Evolutionary conservation across 2,888 invertebrate genomes (phyloP), one percentile per base, ranked within the genome.

Genomic region (Macaria liturata): DNA sequence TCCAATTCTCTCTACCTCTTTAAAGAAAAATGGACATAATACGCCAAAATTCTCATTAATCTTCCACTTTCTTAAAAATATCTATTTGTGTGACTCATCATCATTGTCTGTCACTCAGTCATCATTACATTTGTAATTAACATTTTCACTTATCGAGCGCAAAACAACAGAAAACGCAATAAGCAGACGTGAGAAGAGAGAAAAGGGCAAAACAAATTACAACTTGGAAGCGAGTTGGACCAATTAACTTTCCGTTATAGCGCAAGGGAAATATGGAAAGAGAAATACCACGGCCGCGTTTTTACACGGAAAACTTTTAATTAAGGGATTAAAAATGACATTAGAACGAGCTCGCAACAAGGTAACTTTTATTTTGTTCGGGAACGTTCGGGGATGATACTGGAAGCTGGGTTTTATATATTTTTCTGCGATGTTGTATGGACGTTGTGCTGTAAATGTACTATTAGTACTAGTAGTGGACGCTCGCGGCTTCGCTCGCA

Each of bases 281-380:
- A 84, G 86, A 84, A 88, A 87, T 87, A 87, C 82, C 73, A 78
- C 78, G 80, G 83, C 74, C 71, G 75, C 83, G 83, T 87, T 78
- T 84, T 86, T 86, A 80, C 80, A 78, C 75, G 68, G 80, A 64
- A 71, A 91, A 91, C 86, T 91, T 91, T 91, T 91, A 91, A 91
- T 90, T 90, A 91, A 88, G 86, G 90, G 87, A 88, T 90, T 88
- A 90, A 90, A 91, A 89, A 88, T 90, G 90, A 88, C 88, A 91
- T 89, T 87, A 88, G 78, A 87, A 78, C 75, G 81, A 86, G 88
- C 82, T 87, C 70, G 83, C 74, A 83, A 84, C 84, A 86, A 82
- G 81, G 83, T 83, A 83, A 84, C 81, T 85, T 86, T 81, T 65
- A 76, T 76, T 82, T 88, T 87, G 84, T 88, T 81, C 72, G 68